A percentile compares a stretch with the other conserved stretches of the same genome.
Conservation (phyloP, 2,113 vertebrate species). For the Sapajus apella region DNA sequence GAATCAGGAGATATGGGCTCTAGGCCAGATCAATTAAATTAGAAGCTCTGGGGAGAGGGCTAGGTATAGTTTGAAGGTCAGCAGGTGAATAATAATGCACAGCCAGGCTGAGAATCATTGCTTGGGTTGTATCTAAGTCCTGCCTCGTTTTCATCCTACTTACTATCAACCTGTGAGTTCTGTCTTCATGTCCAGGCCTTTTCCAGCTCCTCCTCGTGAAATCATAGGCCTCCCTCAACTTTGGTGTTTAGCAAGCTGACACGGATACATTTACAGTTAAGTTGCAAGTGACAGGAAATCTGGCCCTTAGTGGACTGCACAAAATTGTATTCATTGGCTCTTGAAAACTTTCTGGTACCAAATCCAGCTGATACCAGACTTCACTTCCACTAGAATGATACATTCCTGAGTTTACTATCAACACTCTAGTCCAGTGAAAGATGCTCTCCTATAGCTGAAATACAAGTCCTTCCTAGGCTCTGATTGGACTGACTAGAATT, state of each 20-base stretch:
- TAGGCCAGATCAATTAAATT: background rate
- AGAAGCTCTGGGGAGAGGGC: background rate
- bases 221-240: background rate
- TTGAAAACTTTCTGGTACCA: constrained; percentile 21
- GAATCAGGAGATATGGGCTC: background rate
- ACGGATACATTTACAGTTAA: background rate
- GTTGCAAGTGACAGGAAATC: background rate
- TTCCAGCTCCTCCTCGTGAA: background rate
- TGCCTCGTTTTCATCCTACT: background rate
- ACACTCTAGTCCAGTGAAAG: background rate
- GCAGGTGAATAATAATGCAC: background rate
- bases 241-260: background rate
- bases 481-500: background rate
- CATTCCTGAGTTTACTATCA: background rate
- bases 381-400: background rate
- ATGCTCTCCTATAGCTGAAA: background rate
- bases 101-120: background rate
- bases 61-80: background rate
- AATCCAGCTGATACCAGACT: background rate
- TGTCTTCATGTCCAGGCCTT: background rate
- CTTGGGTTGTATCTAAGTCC: background rate
- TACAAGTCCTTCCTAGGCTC: background rate
- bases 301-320: background rate
- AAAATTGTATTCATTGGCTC: background rate
- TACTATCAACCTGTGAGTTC: background rate